A percentile compares a stretch with the other conserved stretches of the same genome.
phyloP scores from a whole-genome alignment of 2,113 vertebrate genomes.

The Ophthalmotilapia sp. region DNA sequence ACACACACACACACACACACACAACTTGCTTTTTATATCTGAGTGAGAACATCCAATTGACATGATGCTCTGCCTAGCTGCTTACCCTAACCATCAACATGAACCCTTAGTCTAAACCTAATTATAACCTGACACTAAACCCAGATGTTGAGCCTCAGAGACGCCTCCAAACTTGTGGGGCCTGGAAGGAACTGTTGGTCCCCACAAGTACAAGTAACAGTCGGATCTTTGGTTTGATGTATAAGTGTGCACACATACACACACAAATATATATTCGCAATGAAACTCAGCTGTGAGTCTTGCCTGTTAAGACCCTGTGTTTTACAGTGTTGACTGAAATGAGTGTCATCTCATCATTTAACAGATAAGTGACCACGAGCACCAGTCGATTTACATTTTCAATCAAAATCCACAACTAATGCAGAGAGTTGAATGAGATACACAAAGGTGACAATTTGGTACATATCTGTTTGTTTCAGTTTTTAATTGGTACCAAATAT shows the following conservation, averaged over 20 bases:
- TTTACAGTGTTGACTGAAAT: slow-evolving; percentile 20
- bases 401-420: too few species aligned
- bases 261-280: neutral
- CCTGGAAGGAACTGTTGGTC: neutral
- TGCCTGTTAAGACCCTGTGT: neutral
- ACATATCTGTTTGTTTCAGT: neutral
- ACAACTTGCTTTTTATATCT: neutral
- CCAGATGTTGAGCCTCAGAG: neutral
- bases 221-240: neutral
- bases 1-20: neutral
- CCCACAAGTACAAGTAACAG: neutral
- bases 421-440: neutral
- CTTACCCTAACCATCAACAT: neutral
- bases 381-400: neutral
- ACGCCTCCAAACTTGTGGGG: neutral
- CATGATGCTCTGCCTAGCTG: neutral
- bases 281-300: neutral
- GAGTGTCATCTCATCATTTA: neutral
- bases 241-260: neutral
- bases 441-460: neutral
- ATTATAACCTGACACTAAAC: neutral
- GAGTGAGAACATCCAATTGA: neutral
- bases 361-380: neutral
- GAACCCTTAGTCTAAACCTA: neutral
- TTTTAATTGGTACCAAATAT: neutral